Evolutionary conservation across 2,888 invertebrate genomes (phyloP), one percentile per base, ranked within the genome.

Genomic region (Melieria crassipennis): DNA sequence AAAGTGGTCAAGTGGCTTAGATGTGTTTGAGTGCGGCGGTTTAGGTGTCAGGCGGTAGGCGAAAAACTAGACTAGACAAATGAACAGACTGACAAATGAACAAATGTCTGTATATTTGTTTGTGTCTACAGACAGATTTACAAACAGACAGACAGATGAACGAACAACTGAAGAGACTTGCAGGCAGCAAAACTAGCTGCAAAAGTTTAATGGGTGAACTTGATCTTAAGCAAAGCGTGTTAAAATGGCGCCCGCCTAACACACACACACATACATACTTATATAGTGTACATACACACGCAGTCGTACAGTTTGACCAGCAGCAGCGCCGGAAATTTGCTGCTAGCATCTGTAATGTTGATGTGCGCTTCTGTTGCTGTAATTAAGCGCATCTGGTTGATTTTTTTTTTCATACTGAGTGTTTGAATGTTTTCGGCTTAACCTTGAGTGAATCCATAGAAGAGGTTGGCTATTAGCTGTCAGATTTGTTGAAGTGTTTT

Each of bases 161-260:
- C 48, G 69, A 55, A 66, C 63, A 69, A 50, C 46, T 42, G 43
- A 45, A 48, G 48, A 7, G 48, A 16, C n/a, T 65, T 47, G 30
- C 7, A 73, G 46, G 72, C 70, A 71, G 65, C 30, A 74, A 71
- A 75, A 73, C 71, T 66, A 63, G 65, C 65, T n/a, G 64, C 69
- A 65, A 70, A 77, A 82, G 82, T 82, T 81, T 82, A 81, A 76
- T 81, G 78, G 81, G 82, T 81, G 81, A 81, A 81, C 81, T 81
- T 81, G 82, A 73, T 72, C 48, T 71, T 63, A 50, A 68, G 71
- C 64, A 55, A 66, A 58, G 66, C 66, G 58, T 66, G 58, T 50
- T 48, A 47, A 66, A 66, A 57, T 58, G 66, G 58, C 58, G 58
- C 13, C 57, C 48, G 48, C 47, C 58, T 50, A 56, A 57, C 43